phyloP scores from a whole-genome alignment of 2,888 invertebrate genomes.

The Muscina levida region DNA sequence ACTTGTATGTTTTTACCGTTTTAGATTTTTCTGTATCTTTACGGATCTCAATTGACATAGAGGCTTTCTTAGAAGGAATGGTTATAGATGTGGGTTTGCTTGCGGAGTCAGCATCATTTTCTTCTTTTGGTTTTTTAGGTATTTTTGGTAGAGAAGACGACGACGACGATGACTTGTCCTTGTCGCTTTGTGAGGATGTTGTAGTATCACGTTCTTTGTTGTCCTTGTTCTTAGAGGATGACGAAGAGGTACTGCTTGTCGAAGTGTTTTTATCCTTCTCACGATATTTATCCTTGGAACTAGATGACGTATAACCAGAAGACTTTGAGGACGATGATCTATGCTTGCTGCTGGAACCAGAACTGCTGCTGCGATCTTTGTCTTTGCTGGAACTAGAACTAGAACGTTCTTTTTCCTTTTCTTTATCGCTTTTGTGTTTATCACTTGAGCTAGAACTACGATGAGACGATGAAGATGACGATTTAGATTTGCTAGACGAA shows the following conservation, averaged over 20 bases:
- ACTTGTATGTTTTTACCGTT: conserved; percentile 94
- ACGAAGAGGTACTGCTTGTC: conserved; percentile 49
- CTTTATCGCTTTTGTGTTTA: conserved; percentile 79
- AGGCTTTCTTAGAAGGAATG: conserved; percentile 82
- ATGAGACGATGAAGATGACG: conserved; percentile 71
- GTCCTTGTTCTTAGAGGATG: conserved; percentile 69
- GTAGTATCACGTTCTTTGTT: conserved; percentile 68
- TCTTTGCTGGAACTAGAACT: conserved; percentile 69
- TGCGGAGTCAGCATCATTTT: conserved; percentile 71
- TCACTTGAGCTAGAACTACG: conserved; percentile 77
- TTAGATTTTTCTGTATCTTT: conserved; percentile 89
- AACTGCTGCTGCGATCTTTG: conserved; percentile 77
- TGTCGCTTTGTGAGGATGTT: conserved; percentile 82
- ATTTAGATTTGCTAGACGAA: conserved; percentile 69
- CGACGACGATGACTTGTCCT: conserved; percentile 84
- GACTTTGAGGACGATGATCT: conserved; percentile 66
- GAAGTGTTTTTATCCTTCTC: neutral
- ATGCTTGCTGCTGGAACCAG: conserved; percentile 76
- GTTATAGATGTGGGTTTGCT: conserved; percentile 76
- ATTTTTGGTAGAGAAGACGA: conserved; percentile 89
- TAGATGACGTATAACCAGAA: conserved; percentile 71
- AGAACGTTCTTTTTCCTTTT: conserved; percentile 73
- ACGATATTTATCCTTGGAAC: conserved; percentile 80
- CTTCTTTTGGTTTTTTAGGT: conserved; percentile 85
- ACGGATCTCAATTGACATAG: conserved; percentile 90